These are phyloP conservation scores for Hedya salicella DNA, from an alignment of 2,888 invertebrate genomes.

Conservation along the genomic window DNA sequence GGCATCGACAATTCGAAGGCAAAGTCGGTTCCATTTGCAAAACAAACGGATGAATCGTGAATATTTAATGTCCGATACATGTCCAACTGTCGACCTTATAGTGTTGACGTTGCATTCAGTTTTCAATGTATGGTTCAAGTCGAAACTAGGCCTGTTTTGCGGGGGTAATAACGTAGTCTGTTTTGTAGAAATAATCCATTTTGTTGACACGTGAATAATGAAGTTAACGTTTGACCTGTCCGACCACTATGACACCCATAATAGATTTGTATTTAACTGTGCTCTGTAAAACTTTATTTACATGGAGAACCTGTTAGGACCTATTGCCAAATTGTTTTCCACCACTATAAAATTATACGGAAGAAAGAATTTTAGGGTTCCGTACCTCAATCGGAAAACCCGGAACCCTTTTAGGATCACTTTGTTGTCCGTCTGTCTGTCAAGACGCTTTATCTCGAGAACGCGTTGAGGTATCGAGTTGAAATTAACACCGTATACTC, in stretches of 20 bases:
- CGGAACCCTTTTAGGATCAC: too few relatives aligned
- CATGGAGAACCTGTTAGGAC: too few relatives aligned
- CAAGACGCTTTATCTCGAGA: too few relatives aligned
- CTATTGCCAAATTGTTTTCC: too few relatives aligned
- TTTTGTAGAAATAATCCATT: constrained; percentile 25
- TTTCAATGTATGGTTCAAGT: not conserved
- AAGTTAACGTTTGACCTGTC: not conserved
- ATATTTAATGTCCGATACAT: constrained; percentile 26
- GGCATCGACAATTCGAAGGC: constrained; percentile 35
- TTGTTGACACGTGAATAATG: constrained; percentile 12
- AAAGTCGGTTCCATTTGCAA: constrained; percentile 36
- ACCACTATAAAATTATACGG: too few relatives aligned
- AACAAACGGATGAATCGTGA: constrained; percentile 36
- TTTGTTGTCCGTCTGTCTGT: too few relatives aligned
- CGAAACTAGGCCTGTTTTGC: constrained; percentile 7
- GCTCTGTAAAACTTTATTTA: too few relatives aligned
- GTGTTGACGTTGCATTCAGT: not conserved
- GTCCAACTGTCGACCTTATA: constrained; percentile 7
- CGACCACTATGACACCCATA: not conserved
- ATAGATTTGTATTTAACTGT: too few relatives aligned
- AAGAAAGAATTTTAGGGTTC: too few relatives aligned
- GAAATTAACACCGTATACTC: too few relatives aligned
- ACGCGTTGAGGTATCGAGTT: too few relatives aligned
- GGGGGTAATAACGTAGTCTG: constrained; percentile 26
- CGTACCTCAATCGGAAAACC: too few relatives aligned